Evolutionary conservation across 2,888 invertebrate species (phyloP).

Genomic region (Chrysolina haemoptera): DNA sequence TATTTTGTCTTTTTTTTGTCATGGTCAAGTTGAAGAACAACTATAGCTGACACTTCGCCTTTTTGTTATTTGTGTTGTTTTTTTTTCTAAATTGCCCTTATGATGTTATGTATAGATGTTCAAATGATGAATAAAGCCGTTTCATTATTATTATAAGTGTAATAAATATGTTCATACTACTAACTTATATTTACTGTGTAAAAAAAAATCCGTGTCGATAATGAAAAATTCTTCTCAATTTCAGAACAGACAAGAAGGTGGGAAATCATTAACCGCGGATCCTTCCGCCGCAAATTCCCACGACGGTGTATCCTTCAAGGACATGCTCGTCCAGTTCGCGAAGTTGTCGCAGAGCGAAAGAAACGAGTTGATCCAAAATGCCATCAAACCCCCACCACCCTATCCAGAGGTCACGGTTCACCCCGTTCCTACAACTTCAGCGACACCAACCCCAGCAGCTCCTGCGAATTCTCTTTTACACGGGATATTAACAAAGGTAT

Average conservation of each 20-base stretch:
- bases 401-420: conserved; percentile 87
- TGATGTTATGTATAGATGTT: too few species aligned
- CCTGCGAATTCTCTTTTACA: conserved; percentile 79
- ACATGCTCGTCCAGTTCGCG: conserved; percentile 83
- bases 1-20: too few species aligned
- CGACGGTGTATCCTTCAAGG: conserved; percentile 75
- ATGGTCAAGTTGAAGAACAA: too few species aligned
- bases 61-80: too few species aligned
- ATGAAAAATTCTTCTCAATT: conserved; percentile 40
- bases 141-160: too few species aligned
- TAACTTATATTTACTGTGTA: too few species aligned
- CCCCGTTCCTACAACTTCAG: conserved; percentile 53
- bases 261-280: conserved; percentile 72
- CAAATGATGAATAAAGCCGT: too few species aligned
- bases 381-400: conserved; percentile 74
- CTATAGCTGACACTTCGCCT: too few species aligned
- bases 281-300: conserved; percentile 69
- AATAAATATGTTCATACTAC: too few species aligned
- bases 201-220: neutral
- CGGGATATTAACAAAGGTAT: conserved; percentile 82
- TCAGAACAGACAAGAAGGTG: conserved; percentile 64
- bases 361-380: conserved; percentile 65
- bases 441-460: conserved; percentile 67
- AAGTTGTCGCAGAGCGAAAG: conserved; percentile 73
- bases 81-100: too few species aligned